Evolutionary conservation across 2,888 invertebrate species (phyloP).

Genomic region (Yponomeuta sedellus): DNA sequence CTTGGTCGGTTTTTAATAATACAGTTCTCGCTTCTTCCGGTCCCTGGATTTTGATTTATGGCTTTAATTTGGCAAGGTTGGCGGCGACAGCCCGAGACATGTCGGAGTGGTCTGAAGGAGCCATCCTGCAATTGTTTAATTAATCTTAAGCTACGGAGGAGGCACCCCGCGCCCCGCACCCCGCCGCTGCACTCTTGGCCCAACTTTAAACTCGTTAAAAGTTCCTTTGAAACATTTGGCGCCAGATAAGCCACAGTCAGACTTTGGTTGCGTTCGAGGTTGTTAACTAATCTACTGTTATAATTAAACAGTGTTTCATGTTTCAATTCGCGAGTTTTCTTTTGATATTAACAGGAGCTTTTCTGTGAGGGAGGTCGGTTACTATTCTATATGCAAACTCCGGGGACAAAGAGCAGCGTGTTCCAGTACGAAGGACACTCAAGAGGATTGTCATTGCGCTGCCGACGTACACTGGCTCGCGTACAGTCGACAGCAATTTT

Average conservation of each 20-base stretch:
- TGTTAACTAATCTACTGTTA: slow-evolving; percentile 72
- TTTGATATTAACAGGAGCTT: slow-evolving; percentile 12
- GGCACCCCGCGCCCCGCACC: slow-evolving; percentile 42
- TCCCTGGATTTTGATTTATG: slow-evolving; percentile 71
- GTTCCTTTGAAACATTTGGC: slow-evolving; percentile 75
- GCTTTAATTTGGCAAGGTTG: slow-evolving; percentile 74
- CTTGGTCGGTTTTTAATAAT: slow-evolving; percentile 29
- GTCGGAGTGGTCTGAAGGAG: slow-evolving; percentile 75
- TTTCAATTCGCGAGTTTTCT: slow-evolving; percentile 37
- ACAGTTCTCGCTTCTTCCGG: slow-evolving; percentile 67
- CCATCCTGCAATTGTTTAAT: slow-evolving; percentile 75
- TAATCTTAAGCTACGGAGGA: slow-evolving; percentile 64
- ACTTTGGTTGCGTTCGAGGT: slow-evolving; percentile 56
- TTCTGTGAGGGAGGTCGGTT: background rate
- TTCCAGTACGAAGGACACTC: background rate
- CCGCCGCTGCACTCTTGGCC: slow-evolving; percentile 68
- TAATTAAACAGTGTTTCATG: slow-evolving; percentile 63
- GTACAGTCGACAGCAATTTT: too few species aligned
- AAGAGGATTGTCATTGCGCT: background rate
- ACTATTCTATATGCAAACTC: background rate
- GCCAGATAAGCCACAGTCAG: slow-evolving; percentile 74
- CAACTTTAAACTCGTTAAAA: slow-evolving; percentile 77
- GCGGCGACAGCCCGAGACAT: slow-evolving; percentile 73
- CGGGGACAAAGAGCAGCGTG: background rate
- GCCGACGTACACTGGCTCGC: background rate